These are phyloP conservation scores for Philaethria dido DNA, from an alignment of 2,888 invertebrate species.

Conservation along the genomic window DNA sequence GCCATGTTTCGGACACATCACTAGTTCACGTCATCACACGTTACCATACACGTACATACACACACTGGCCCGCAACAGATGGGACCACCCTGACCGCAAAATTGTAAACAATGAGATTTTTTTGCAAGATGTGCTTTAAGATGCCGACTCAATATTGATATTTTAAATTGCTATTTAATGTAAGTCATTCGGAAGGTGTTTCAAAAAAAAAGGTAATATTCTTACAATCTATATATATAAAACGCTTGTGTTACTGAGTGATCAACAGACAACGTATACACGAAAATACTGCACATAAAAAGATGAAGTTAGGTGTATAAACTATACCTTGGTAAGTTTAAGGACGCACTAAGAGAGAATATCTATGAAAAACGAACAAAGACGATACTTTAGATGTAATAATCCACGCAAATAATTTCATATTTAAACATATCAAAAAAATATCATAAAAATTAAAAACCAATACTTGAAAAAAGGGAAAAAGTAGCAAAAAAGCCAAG, in stretches of 20 bases:
- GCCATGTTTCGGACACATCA: constrained; percentile 60
- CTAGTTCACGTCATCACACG: constrained; percentile 31
- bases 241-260: neutral
- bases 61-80: constrained; percentile 17
- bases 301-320: too few relatives aligned
- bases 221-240: neutral
- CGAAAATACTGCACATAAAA: too few relatives aligned
- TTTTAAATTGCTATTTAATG: constrained; percentile 13
- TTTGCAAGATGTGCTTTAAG: constrained; percentile 25
- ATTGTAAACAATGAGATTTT: constrained; percentile 32
- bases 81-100: constrained; percentile 31
- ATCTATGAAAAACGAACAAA: too few relatives aligned
- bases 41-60: constrained; percentile 4
- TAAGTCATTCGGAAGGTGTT: constrained; percentile 15
- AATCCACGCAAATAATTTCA: too few relatives aligned
- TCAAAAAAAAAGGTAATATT: neutral
- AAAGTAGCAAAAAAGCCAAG: constrained; percentile 11
- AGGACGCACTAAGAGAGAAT: too few relatives aligned
- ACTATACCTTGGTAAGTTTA: too few relatives aligned
- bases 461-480: neutral
- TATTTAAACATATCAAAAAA: neutral
- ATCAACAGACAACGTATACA: too few relatives aligned
- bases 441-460: neutral
- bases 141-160: constrained; percentile 26
- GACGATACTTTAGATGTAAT: too few relatives aligned